A percentile compares a stretch with the other conserved stretches of the same genome.
These are phyloP conservation scores for Drosophila anomelani DNA, from an alignment of 2,888 invertebrate species.

Conservation along the genomic window DNA sequence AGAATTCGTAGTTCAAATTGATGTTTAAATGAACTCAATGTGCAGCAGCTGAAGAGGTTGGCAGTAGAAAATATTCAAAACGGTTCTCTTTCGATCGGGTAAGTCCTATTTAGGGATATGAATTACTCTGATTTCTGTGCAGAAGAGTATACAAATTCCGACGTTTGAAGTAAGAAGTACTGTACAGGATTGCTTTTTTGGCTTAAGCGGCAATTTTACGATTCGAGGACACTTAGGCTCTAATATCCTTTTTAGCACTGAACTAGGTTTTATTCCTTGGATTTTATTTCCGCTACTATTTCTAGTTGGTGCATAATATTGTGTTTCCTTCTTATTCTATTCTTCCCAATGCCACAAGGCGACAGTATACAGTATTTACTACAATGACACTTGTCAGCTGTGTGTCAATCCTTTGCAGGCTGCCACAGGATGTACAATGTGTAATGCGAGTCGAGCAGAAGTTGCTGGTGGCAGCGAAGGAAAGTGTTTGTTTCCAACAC, in stretches of 20 bases:
- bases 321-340: background rate
- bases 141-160: conserved; percentile 14
- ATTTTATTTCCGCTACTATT: conserved; percentile 60
- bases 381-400: conserved; percentile 70
- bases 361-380: conserved; percentile 35
- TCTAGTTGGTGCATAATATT: conserved; percentile 62
- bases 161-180: too few relatives aligned
- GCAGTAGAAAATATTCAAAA: background rate
- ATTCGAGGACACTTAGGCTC: conserved; percentile 72
- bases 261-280: conserved; percentile 57
- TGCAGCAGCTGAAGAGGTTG: too few relatives aligned
- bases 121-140: background rate
- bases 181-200: conserved; percentile 13
- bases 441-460: conserved; percentile 64
- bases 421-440: conserved; percentile 63
- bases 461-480: conserved; percentile 46
- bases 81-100: too few relatives aligned
- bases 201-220: conserved; percentile 56
- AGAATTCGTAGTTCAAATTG: background rate
- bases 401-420: conserved; percentile 77
- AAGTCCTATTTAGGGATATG: background rate
- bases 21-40: background rate
- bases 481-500: conserved; percentile 78
- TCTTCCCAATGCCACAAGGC: background rate
- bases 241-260: conserved; percentile 76